These are phyloP conservation scores for Poliocrania exsul DNA, from an alignment of 2,797 vertebrate species.

Conservation along the genomic window DNA sequence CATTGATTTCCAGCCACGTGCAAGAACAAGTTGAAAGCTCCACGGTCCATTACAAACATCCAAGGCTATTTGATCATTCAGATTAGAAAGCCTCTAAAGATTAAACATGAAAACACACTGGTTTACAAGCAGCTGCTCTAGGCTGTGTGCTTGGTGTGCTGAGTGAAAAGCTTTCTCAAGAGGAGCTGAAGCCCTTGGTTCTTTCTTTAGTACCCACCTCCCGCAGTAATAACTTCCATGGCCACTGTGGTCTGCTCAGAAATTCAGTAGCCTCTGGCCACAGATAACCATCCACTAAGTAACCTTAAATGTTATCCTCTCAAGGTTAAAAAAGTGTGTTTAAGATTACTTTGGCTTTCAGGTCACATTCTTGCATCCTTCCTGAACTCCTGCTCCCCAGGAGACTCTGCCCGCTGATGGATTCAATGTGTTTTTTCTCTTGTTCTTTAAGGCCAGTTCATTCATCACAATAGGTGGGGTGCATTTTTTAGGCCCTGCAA, in stretches of 20 bases:
- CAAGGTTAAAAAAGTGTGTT: not conserved
- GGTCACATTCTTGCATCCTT: constrained; percentile 16
- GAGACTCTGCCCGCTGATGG: not conserved
- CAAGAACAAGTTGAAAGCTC: not conserved
- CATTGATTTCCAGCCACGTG: not conserved
- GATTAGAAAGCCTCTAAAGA: not conserved
- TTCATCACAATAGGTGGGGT: constrained; percentile 36
- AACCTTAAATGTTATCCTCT: not conserved
- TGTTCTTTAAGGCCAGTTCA: not conserved
- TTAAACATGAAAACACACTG: not conserved
- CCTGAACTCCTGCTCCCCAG: constrained; percentile 5
- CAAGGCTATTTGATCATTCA: not conserved
- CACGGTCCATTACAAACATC: not conserved
- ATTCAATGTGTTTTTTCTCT: constrained; percentile 33
- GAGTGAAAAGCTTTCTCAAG: not conserved
- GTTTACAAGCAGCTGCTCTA: not conserved
- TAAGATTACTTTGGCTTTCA: constrained; percentile 15
- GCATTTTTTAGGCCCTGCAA: constrained; percentile 12
- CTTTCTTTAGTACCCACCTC: not conserved
- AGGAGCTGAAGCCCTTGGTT: not conserved
- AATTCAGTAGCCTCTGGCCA: not conserved
- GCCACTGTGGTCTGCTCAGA: not conserved
- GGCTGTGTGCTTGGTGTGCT: not conserved
- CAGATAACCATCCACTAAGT: not conserved
- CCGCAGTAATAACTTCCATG: not conserved